Base-by-base conservation (phyloP, 2,113 vertebrate species). In the Patagioenas fasciata region DNA sequence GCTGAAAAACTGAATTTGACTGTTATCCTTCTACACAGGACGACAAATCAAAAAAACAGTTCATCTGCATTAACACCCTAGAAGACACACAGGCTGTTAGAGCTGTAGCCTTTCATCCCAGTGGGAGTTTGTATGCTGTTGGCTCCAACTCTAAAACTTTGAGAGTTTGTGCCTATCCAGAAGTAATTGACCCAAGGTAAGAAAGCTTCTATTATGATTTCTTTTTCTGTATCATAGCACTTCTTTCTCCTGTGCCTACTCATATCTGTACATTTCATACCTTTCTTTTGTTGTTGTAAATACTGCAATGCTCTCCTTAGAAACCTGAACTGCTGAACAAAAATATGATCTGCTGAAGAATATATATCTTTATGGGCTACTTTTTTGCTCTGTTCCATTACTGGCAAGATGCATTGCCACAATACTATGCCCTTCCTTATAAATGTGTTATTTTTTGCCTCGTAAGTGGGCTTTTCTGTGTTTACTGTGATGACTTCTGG, bases 71-170 rank as follows among this genome's bases (percentile, higher is more conserved):
- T 92, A 99, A 97, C 94, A 99, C 98, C 77, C 97, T 99, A 20
- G 99, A 99, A 97, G 99, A 99, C 94, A 99, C 99, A 4, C 99
- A 99, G 96, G 99, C 99, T 32, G 98, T 99, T 74, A 98, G 99
- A 80, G 99, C 99, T 6, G 99, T 99, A 91, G 99, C 99, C 92
- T 99, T 99, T 97, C 99, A 99, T 96, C 99, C 99, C n/a, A 98
- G 98, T 61, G 99, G 99, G 66, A 97, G 95, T 18, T 98, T 99
- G n/a, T 99, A 99, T 83, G 99, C 99, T 51, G 98, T 99, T 12
- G 99, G 99, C 87, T 99, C 99, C 89, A 99, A 99, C 97, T 99
- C 99, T 15, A 99, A 99, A 98, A 99, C 99, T 17, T 97, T 99
- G 91, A 98, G 99, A 93, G 99, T 99, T 26, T 99, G 99, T 96